Evolutionary conservation across 2,113 vertebrate species (phyloP).

Genomic region (Carassius carassius): DNA sequence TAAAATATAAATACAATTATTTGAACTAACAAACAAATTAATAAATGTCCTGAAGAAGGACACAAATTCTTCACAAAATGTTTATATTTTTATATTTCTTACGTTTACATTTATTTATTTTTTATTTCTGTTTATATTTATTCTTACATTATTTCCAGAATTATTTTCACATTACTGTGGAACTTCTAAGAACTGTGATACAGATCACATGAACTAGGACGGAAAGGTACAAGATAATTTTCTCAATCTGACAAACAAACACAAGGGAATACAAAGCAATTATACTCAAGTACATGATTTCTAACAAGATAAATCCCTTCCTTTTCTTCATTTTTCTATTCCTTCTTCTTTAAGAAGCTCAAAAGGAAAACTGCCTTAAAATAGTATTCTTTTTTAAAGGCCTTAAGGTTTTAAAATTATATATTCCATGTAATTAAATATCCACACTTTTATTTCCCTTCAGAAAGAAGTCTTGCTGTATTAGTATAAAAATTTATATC

Average conservation of each 20-base stretch:
- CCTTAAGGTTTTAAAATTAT: not conserved
- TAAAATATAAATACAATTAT: not conserved
- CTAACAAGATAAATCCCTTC: slow-evolving; percentile 50
- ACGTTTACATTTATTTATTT: not conserved
- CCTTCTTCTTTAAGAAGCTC: not conserved
- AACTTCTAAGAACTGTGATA: not conserved
- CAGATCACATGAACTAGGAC: slow-evolving; percentile 24
- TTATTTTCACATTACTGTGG: not conserved
- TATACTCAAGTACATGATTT: slow-evolving; percentile 48
- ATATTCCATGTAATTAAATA: not conserved
- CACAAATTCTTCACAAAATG: too few relatives aligned
- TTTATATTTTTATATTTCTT: not conserved
- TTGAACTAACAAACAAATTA: not conserved
- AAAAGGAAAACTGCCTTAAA: not conserved
- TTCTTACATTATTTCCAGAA: not conserved
- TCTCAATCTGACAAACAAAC: slow-evolving; percentile 36
- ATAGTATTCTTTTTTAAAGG: not conserved
- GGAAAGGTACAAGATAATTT: slow-evolving; percentile 28
- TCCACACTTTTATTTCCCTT: not conserved
- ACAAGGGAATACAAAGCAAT: slow-evolving; percentile 43
- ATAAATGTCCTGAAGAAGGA: not conserved
- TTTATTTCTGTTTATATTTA: not conserved
- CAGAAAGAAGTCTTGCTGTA: not conserved
- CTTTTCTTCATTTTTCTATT: slow-evolving; percentile 50
- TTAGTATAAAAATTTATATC: not conserved